phyloP scores from a whole-genome alignment of 2,888 invertebrate genomes.

The Dyspetes luteomarginatus region DNA sequence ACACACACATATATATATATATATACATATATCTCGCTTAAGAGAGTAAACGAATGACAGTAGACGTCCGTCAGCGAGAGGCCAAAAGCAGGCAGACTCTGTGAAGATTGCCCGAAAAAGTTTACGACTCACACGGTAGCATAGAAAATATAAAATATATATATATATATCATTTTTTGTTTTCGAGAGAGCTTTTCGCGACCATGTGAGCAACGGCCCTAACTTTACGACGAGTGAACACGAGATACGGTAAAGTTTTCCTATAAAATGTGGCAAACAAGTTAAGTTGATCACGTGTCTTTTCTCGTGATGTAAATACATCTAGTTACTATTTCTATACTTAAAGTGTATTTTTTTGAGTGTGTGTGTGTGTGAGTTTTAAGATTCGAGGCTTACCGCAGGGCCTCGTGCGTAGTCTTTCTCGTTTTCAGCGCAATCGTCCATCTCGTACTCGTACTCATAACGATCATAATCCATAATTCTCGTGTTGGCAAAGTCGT shows the following conservation, averaged over 20 bases:
- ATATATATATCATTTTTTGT: too few species aligned
- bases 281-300: constrained; percentile 63
- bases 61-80: constrained; percentile 34
- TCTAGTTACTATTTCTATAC: constrained; percentile 25
- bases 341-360: background rate
- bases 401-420: constrained; percentile 69
- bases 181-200: background rate
- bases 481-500: constrained; percentile 20
- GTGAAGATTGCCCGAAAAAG: too few species aligned
- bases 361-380: constrained; percentile 17
- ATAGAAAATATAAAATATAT: too few species aligned
- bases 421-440: constrained; percentile 78
- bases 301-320: constrained; percentile 35
- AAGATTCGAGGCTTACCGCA: constrained; percentile 76
- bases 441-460: constrained; percentile 77
- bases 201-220: constrained; percentile 29
- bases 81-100: constrained; percentile 12
- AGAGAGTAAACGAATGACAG: constrained; percentile 38
- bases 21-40: background rate
- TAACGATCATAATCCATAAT: constrained; percentile 72
- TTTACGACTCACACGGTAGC: background rate
- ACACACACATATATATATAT: background rate
- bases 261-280: too few species aligned
- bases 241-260: constrained; percentile 25
- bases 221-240: constrained; percentile 14